phyloP scores from a whole-genome alignment of 2,888 invertebrate genomes.

The Thereva unica region DNA sequence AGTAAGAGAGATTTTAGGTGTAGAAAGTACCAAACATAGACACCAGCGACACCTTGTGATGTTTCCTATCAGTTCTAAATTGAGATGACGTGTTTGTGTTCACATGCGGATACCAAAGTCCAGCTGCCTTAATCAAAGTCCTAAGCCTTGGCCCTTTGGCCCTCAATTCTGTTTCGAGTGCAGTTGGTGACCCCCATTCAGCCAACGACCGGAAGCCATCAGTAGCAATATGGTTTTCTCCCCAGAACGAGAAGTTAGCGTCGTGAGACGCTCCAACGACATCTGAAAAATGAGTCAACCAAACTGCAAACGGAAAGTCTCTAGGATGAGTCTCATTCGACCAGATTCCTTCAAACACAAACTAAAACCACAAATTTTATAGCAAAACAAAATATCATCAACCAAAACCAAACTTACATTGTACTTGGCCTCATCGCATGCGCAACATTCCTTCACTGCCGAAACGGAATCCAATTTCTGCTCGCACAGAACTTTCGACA shows the following conservation, averaged over 20 bases:
- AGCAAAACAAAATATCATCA: constrained; percentile 4
- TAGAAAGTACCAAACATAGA: constrained; percentile 75
- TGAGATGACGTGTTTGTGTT: constrained; percentile 80
- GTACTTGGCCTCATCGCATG: constrained; percentile 96
- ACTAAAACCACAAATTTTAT: constrained; percentile 56
- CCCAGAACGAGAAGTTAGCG: constrained; percentile 88
- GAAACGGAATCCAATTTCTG: constrained; percentile 64
- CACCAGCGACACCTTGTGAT: constrained; percentile 84
- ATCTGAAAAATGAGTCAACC: constrained; percentile 96
- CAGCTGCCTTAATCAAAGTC: constrained; percentile 86
- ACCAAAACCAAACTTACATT: constrained; percentile 62
- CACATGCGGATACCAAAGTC: constrained; percentile 87
- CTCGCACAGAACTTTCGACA: constrained; percentile 81
- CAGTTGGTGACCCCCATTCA: constrained; percentile 76
- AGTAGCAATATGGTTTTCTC: constrained; percentile 81
- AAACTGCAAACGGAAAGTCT: constrained; percentile 88
- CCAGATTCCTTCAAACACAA: constrained; percentile 93
- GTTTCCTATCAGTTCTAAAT: constrained; percentile 81
- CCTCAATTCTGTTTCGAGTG: constrained; percentile 87
- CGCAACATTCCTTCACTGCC: constrained; percentile 75
- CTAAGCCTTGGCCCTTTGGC: constrained; percentile 75
- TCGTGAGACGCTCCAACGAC: constrained; percentile 94
- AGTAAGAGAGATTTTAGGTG: neutral
- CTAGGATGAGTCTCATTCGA: constrained; percentile 94
- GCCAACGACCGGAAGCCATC: constrained; percentile 83